Evolutionary conservation across 2,113 vertebrate genomes (phyloP).

Genomic region (Atherinomorus stipes): DNA sequence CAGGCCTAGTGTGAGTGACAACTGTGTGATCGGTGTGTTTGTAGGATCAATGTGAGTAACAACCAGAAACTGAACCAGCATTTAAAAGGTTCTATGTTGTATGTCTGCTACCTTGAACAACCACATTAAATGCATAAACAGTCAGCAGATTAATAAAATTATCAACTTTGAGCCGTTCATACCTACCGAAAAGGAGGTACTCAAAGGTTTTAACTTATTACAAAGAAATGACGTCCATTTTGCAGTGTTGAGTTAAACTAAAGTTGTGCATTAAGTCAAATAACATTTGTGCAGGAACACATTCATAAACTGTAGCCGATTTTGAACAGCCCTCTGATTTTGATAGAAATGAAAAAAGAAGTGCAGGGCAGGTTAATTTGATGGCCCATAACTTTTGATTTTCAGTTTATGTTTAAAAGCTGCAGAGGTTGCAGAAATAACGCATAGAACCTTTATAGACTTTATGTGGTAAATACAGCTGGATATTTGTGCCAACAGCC

Average conservation of each 20-base stretch:
- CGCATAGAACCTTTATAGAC: constrained; percentile 58
- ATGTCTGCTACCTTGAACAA: constrained; percentile 37
- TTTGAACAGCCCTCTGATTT: no score
- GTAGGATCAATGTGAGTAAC: background rate
- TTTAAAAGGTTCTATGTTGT: constrained; percentile 52
- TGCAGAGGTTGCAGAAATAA: constrained; percentile 30
- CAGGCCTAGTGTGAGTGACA: no score
- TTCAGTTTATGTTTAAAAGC: no score
- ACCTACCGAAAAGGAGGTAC: no score
- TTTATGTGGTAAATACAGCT: constrained; percentile 5
- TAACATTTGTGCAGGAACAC: no score
- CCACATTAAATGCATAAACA: background rate
- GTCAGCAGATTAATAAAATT: background rate
- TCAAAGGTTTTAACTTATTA: no score
- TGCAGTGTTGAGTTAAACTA: no score
- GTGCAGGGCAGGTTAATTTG: background rate
- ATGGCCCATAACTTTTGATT: background rate
- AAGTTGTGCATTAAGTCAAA: no score
- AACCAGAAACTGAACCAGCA: constrained; percentile 6
- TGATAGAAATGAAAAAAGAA: no score
- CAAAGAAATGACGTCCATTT: no score
- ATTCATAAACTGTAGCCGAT: no score
- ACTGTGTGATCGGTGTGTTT: background rate
- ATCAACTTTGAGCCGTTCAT: background rate
- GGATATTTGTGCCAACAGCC: constrained; percentile 4